These are phyloP conservation scores for Pomacea maculata DNA, from an alignment of 1,140 invertebrate genomes.

Conservation along the genomic window DNA sequence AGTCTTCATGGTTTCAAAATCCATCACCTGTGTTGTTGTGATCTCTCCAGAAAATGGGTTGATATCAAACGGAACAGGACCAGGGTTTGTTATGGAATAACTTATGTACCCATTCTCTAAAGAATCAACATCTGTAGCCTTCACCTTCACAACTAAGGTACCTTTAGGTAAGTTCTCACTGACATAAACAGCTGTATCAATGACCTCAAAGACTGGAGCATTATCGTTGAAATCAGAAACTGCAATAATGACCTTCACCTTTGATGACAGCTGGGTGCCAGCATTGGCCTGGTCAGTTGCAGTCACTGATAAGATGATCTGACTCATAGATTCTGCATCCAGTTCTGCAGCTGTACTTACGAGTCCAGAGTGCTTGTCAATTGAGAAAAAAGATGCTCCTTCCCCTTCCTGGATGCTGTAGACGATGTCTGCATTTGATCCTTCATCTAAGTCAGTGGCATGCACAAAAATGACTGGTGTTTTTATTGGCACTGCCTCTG, in stretches of 20 bases:
- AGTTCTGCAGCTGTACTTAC: constrained; percentile 77
- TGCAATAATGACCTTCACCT: constrained; percentile 56
- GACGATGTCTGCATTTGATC: constrained; percentile 78
- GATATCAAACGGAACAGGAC: constrained; percentile 88
- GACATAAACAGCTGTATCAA: constrained; percentile 56
- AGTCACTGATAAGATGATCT: constrained; percentile 47
- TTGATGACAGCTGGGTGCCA: constrained; percentile 80
- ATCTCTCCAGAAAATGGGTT: constrained; percentile 93
- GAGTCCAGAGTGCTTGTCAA: constrained; percentile 79
- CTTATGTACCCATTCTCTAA: constrained; percentile 95
- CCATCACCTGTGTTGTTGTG: constrained; percentile 81
- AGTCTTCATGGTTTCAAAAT: constrained; percentile 90
- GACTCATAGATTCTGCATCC: constrained; percentile 50
- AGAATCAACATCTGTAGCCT: constrained; percentile 86
- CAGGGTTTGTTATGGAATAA: constrained; percentile 90
- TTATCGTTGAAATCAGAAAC: constrained; percentile 65
- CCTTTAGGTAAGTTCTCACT: constrained; percentile 87
- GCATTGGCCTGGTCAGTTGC: constrained; percentile 76
- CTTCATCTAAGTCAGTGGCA: constrained; percentile 72
- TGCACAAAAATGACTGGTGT: constrained; percentile 75
- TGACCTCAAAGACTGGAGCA: constrained; percentile 53
- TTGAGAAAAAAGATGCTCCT: constrained; percentile 48
- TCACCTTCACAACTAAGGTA: constrained; percentile 81
- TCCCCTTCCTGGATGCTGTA: constrained; percentile 76
- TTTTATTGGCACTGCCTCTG: constrained; percentile 87